Base-by-base conservation (phyloP, 2,113 vertebrate genomes). In the Ceyx cyanopectus region DNA sequence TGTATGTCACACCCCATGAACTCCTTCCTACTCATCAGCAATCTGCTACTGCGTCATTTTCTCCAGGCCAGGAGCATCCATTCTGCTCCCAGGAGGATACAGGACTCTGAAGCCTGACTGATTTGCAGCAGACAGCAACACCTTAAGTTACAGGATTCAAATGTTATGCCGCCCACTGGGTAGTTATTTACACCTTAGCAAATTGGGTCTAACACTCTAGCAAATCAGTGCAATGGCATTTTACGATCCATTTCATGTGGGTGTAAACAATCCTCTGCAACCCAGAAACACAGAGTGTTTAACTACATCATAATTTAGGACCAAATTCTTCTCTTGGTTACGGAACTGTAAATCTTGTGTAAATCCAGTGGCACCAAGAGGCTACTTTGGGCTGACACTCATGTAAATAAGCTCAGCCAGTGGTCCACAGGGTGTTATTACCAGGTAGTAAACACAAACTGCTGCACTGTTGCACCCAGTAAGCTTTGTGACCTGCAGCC, bases 171-270 rank as follows among this genome's bases (percentile, higher is more conserved):
- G 90, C 90, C 81, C 92, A 94, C 60, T 0, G 29, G 82, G 81
- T 86, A 91, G 87, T 96, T 96, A 95, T 94, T 97, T 96, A 96
- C 92, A 91, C 90, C 90, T 88, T 79, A 93, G 81, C 73, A 96
- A 96, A 95, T 61, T 91, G 89, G 84, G 87, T 81, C 50, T 81
- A 95, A 80, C 85, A 65, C 41, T 41, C 66, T 70, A 94, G 85
- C 93, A 96, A 91, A 96, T 94, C 89, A 93, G 60, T 0, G 10
- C 57, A 89, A 86, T 68, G 56, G 84, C 87, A 65, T 95, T 94
- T 92, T 95, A 95, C 6, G 4, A 90, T 56, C 65, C 53, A 30
- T 77, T 95, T 94, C 45, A 14, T 72, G 87, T 53, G 74, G 82
- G 63, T 86, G 69, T 94, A 94, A 94, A 96, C 68, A 93, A 79